A percentile compares a stretch with the other conserved stretches of the same genome.
phyloP scores from a whole-genome alignment of 2,797 vertebrate species.

The Eptatretus atami region DNA sequence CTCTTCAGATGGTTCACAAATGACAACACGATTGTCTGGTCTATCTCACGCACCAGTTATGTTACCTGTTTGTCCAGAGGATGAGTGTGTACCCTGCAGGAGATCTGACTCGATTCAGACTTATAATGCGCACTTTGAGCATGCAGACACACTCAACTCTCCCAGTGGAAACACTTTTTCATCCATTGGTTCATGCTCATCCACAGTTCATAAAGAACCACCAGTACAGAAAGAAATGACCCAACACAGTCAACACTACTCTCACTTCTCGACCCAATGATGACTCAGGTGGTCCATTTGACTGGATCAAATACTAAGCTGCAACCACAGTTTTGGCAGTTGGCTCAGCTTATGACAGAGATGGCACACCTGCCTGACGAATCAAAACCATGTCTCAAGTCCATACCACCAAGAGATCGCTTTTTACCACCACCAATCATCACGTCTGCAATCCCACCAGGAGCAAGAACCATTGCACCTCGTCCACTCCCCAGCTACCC shows the following conservation, averaged over 20 bases:
- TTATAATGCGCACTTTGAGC: slow-evolving; percentile 43
- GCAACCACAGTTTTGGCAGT: slow-evolving; percentile 89
- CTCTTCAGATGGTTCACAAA: slow-evolving; percentile 83
- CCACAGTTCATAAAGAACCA: no score
- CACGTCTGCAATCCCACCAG: slow-evolving; percentile 77
- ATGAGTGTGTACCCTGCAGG: slow-evolving; percentile 32
- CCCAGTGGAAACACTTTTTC: slow-evolving; percentile 24
- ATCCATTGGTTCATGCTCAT: slow-evolving; percentile 12
- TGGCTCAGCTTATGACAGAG: slow-evolving; percentile 90
- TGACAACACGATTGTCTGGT: slow-evolving; percentile 35
- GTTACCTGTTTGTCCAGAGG: background rate
- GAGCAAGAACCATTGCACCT: slow-evolving; percentile 78
- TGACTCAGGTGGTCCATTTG: slow-evolving; percentile 85
- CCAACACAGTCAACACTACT: slow-evolving; percentile 63
- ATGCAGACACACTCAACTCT: slow-evolving; percentile 41
- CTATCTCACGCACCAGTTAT: slow-evolving; percentile 11
- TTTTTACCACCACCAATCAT: slow-evolving; percentile 91
- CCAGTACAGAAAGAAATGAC: slow-evolving; percentile 44
- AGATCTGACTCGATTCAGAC: slow-evolving; percentile 39
- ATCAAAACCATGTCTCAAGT: slow-evolving; percentile 27
- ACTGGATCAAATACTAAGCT: slow-evolving; percentile 96
- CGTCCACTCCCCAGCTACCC: slow-evolving; percentile 53
- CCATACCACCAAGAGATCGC: slow-evolving; percentile 40
- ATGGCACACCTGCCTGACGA: slow-evolving; percentile 86
- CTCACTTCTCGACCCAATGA: slow-evolving; percentile 85